Percentiles rank a stretch among this genome's conserved stretches.
Conservation (phyloP, 1,140 invertebrate genomes). For the Dufourea novaeangliae region DNA sequence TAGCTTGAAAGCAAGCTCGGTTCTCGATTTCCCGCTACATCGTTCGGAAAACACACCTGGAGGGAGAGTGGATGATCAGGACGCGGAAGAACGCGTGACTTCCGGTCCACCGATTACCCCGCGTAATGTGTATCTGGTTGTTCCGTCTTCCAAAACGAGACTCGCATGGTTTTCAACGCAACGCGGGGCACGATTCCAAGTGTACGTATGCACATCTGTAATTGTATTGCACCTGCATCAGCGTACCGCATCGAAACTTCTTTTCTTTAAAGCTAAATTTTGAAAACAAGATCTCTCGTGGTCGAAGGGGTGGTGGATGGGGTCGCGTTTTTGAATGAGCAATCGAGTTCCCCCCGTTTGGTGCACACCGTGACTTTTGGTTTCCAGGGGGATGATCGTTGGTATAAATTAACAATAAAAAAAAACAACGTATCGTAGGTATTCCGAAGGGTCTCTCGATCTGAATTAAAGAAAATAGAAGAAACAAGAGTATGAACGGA, state of each 20-base stretch:
- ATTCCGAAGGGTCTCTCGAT: slow-evolving; percentile 18
- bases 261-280: slow-evolving; percentile 66
- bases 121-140: no score
- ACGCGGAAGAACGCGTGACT: neutral
- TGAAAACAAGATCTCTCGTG: slow-evolving; percentile 60
- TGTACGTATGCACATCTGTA: slow-evolving; percentile 58
- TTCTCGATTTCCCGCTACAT: no score
- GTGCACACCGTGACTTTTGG: neutral
- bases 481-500: slow-evolving; percentile 28
- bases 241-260: slow-evolving; percentile 45
- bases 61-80: no score
- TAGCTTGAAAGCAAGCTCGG: no score
- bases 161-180: slow-evolving; percentile 58
- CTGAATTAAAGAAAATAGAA: neutral
- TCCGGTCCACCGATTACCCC: no score
- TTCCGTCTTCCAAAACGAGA: no score
- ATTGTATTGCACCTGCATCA: slow-evolving; percentile 67
- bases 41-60: no score
- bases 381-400: neutral
- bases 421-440: slow-evolving; percentile 1
- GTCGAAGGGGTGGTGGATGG: slow-evolving; percentile 3
- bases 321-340: neutral
- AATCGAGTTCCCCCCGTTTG: neutral
- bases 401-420: slow-evolving; percentile 40
- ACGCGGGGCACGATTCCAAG: slow-evolving; percentile 57